Percentiles rank a stretch among this genome's conserved stretches.
phyloP scores from a whole-genome alignment of 2,797 vertebrate species.

The Alosa sapidissima region DNA sequence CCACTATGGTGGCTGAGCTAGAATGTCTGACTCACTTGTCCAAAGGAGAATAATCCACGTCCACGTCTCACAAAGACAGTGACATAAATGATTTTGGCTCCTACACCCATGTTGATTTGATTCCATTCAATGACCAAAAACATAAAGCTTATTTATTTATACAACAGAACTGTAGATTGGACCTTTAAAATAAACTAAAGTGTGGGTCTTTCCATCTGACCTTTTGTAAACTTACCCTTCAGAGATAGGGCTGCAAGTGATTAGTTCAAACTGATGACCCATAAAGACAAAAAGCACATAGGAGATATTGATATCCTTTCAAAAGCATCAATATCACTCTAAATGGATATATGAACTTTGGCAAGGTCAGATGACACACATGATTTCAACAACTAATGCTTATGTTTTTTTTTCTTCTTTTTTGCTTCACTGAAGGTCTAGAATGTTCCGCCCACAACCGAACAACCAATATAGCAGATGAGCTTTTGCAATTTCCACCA shows the following conservation, averaged over 20 bases:
- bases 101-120: neutral
- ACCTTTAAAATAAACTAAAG: neutral
- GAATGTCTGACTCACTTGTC: neutral
- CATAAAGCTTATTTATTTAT: neutral
- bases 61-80: too few species aligned
- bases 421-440: neutral
- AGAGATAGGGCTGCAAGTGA: neutral
- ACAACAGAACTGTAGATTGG: too few species aligned
- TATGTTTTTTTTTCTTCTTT: neutral
- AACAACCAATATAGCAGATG: neutral
- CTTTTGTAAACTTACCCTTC: neutral
- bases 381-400: neutral
- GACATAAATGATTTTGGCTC: too few species aligned
- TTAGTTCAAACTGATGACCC: neutral
- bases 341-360: neutral
- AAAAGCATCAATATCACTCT: neutral
- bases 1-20: neutral
- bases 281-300: neutral
- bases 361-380: neutral
- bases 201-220: too few species aligned
- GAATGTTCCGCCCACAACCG: neutral
- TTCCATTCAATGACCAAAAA: neutral
- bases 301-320: neutral
- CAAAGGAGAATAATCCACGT: too few species aligned
- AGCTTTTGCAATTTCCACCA: neutral